These are phyloP conservation scores for Rhinolophus ferrumequinum DNA, from an alignment of 2,113 vertebrate genomes.

Conservation along the genomic window DNA sequence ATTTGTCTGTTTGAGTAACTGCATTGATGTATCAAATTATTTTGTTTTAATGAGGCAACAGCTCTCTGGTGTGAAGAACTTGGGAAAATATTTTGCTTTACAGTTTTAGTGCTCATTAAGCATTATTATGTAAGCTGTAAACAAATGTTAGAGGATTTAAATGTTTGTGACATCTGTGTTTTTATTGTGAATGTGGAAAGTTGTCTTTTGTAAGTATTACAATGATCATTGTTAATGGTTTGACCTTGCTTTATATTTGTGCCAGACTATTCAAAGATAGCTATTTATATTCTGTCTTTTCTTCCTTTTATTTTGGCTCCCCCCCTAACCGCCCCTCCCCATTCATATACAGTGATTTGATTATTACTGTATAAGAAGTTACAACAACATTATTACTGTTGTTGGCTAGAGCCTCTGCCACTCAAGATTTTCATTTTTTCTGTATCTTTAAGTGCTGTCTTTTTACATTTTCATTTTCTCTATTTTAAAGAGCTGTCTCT, in stretches of 20 bases:
- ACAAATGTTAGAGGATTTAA: slow-evolving; percentile 65
- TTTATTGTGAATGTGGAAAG: slow-evolving; percentile 64
- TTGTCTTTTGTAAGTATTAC: slow-evolving; percentile 62
- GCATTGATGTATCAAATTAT: neutral
- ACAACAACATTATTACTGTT: slow-evolving; percentile 7
- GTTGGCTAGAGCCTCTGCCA: slow-evolving; percentile 54
- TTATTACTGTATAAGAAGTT: slow-evolving; percentile 67
- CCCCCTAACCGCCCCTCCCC: neutral
- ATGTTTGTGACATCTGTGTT: slow-evolving; percentile 58
- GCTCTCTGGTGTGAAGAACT: neutral
- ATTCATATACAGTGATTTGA: slow-evolving; percentile 62
- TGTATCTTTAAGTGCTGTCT: slow-evolving; percentile 68
- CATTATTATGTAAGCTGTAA: slow-evolving; percentile 66
- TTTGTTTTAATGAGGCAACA: slow-evolving; percentile 60
- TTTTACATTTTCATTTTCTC: slow-evolving; percentile 64
- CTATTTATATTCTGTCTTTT: slow-evolving; percentile 70
- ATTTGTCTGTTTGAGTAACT: slow-evolving; percentile 34
- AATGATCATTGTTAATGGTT: slow-evolving; percentile 24
- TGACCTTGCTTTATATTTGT: slow-evolving; percentile 72
- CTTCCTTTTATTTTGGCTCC: slow-evolving; percentile 30
- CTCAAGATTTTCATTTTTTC: slow-evolving; percentile 60
- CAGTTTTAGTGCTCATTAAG: slow-evolving; percentile 69
- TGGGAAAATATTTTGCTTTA: slow-evolving; percentile 68
- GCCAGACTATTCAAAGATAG: slow-evolving; percentile 47
- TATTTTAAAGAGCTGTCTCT: slow-evolving; percentile 71